Percentiles rank a stretch among this genome's conserved stretches.
Conservation (phyloP, 2,888 invertebrate species). For the Horisme vitalbata region DNA sequence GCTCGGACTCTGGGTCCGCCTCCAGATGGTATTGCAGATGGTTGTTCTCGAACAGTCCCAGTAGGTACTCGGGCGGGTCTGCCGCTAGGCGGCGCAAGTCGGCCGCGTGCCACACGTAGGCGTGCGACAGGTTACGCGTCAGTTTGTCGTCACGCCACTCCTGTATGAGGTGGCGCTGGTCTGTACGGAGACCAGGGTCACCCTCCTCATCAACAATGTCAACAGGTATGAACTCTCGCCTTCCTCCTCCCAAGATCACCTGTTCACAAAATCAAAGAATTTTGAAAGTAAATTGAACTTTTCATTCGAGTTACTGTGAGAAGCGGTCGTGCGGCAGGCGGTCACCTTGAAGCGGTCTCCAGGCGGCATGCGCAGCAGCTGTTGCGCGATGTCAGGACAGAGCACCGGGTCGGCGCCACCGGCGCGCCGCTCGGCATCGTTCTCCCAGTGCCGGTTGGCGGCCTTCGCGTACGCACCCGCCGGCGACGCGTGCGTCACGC, state of each 20-base stretch:
- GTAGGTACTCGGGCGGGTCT: constrained; percentile 80
- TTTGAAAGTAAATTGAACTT: too few species aligned
- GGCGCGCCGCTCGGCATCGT: constrained; percentile 76
- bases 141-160: constrained; percentile 83
- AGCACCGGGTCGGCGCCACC: constrained; percentile 56
- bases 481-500: constrained; percentile 91
- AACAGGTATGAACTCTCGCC: constrained; percentile 83
- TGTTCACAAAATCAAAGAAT: too few species aligned
- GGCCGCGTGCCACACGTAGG: constrained; percentile 80
- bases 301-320: too few species aligned
- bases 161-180: constrained; percentile 85
- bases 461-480: constrained; percentile 86
- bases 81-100: constrained; percentile 28
- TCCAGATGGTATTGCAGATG: constrained; percentile 87
- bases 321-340: too few species aligned
- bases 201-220: constrained; percentile 74
- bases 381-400: constrained; percentile 88
- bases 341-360: too few species aligned
- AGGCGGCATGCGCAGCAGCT: constrained; percentile 83
- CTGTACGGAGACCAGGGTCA: constrained; percentile 67
- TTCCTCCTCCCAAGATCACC: constrained; percentile 89
- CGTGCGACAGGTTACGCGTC: constrained; percentile 48
- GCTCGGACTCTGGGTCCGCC: constrained; percentile 83
- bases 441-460: constrained; percentile 87
- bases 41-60: constrained; percentile 84